Evolutionary conservation across 2,888 invertebrate genomes (phyloP).

Genomic region (Venusia cambrica): DNA sequence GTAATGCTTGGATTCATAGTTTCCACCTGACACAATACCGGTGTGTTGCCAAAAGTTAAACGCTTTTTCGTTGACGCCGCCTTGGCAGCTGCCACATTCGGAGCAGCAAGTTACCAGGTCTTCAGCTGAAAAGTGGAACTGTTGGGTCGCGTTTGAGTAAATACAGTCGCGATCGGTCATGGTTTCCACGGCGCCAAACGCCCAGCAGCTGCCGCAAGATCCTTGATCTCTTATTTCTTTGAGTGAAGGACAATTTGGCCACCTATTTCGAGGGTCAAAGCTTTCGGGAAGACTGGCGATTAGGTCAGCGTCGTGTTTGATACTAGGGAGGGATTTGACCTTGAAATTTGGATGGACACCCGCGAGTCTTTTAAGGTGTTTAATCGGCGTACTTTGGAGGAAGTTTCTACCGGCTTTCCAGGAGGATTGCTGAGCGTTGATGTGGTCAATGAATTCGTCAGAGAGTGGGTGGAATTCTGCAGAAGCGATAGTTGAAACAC

Average conservation of each 20-base stretch:
- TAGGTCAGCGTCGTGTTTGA: conserved; percentile 49
- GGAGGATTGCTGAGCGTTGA: conserved; percentile 84
- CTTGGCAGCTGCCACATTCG: conserved; percentile 90
- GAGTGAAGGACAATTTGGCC: conserved; percentile 93
- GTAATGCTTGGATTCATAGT: conserved; percentile 88
- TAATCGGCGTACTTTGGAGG: conserved; percentile 75
- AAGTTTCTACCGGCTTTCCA: conserved; percentile 93
- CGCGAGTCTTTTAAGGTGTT: conserved; percentile 84
- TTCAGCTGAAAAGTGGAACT: conserved; percentile 91
- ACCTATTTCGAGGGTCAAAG: conserved; percentile 90
- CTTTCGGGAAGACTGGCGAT: conserved; percentile 83
- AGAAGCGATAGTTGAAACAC: conserved; percentile 44
- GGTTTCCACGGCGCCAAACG: conserved; percentile 94
- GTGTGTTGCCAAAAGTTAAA: conserved; percentile 93
- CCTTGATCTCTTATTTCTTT: conserved; percentile 92
- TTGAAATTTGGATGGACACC: conserved; percentile 85
- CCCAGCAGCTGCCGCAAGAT: conserved; percentile 96
- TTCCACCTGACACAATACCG: conserved; percentile 94
- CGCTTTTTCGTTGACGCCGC: conserved; percentile 89
- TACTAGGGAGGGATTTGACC: conserved; percentile 65
- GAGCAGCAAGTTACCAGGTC: conserved; percentile 91
- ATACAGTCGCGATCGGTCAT: conserved; percentile 95
- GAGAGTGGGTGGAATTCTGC: conserved; percentile 79
- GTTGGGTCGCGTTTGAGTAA: conserved; percentile 84
- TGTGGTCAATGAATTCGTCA: conserved; percentile 85